Conservation (phyloP, 2,888 invertebrate species). For the Buathra laborator region DNA sequence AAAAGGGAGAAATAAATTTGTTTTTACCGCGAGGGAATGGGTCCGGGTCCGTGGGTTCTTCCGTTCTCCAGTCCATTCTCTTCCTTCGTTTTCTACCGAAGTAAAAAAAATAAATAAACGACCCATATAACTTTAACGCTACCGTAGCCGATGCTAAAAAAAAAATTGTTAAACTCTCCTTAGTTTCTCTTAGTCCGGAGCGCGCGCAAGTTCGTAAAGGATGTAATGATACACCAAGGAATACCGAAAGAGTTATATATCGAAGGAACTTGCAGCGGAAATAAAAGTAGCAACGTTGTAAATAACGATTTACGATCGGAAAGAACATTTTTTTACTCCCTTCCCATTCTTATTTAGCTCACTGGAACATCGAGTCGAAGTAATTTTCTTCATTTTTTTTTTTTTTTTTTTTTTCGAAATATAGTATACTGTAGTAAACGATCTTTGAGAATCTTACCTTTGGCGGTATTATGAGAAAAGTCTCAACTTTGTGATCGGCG, state of each 20-base stretch:
- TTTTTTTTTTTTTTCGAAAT: not conserved
- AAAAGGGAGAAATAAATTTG: constrained; percentile 31
- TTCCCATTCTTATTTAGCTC: not conserved
- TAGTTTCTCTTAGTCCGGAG: constrained; percentile 33
- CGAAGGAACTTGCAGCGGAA: constrained; percentile 28
- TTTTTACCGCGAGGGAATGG: constrained; percentile 82
- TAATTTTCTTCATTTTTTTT: not conserved
- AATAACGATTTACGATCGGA: constrained; percentile 9
- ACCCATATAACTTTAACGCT: constrained; percentile 14
- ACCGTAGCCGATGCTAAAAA: not conserved
- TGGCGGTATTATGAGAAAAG: constrained; percentile 94
- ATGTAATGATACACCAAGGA: constrained; percentile 28
- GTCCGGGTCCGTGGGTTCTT: constrained; percentile 75
- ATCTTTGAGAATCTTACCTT: constrained; percentile 87
- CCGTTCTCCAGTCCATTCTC: constrained; percentile 76
- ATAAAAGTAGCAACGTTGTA: constrained; percentile 23
- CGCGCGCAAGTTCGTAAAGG: constrained; percentile 29
- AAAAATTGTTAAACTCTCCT: constrained; percentile 43
- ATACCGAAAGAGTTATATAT: constrained; percentile 28
- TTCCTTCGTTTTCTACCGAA: constrained; percentile 83
- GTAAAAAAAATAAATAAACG: constrained; percentile 56
- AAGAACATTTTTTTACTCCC: not conserved
- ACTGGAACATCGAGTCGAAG: not conserved
- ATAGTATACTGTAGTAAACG: not conserved
- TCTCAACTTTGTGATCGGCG: constrained; percentile 95